These are phyloP conservation scores for Brachymystax lenok DNA, from an alignment of 2,797 vertebrate genomes.

Conservation along the genomic window DNA sequence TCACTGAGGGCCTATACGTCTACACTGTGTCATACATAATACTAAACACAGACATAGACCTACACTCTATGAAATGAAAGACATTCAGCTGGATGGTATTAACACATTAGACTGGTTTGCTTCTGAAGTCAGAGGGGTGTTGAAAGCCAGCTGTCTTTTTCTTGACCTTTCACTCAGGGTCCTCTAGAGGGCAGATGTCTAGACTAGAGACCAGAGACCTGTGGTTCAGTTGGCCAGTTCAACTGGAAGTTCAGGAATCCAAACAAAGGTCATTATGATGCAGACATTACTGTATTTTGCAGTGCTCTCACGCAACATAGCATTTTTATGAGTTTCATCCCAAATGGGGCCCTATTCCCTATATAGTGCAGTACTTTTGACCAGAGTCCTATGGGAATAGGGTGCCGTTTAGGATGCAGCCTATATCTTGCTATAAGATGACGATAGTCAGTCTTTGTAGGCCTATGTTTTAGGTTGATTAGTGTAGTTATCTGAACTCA, in stretches of 20 bases:
- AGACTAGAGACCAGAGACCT: slow-evolving; percentile 2
- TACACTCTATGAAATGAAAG: not conserved
- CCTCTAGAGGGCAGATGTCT: slow-evolving; percentile 9
- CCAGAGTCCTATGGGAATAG: not conserved
- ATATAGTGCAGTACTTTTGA: not conserved
- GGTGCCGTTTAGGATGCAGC: too few relatives aligned
- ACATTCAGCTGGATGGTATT: too few relatives aligned
- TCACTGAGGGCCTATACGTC: too few relatives aligned
- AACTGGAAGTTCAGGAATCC: not conserved
- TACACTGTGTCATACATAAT: not conserved
- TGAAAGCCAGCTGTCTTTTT: not conserved
- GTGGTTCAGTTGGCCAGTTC: not conserved
- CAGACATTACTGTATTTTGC: not conserved
- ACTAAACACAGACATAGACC: not conserved
- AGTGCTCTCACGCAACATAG: not conserved
- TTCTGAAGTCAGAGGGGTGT: not conserved
- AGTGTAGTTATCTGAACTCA: too few relatives aligned
- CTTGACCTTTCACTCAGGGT: not conserved
- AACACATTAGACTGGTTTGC: too few relatives aligned
- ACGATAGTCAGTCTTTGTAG: too few relatives aligned
- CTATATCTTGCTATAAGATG: too few relatives aligned
- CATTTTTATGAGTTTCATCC: not conserved
- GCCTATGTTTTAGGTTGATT: too few relatives aligned
- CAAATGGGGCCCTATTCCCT: not conserved
- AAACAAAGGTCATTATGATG: not conserved